phyloP scores from a whole-genome alignment of 2,888 invertebrate species.

The Drosophila vallismaia region DNA sequence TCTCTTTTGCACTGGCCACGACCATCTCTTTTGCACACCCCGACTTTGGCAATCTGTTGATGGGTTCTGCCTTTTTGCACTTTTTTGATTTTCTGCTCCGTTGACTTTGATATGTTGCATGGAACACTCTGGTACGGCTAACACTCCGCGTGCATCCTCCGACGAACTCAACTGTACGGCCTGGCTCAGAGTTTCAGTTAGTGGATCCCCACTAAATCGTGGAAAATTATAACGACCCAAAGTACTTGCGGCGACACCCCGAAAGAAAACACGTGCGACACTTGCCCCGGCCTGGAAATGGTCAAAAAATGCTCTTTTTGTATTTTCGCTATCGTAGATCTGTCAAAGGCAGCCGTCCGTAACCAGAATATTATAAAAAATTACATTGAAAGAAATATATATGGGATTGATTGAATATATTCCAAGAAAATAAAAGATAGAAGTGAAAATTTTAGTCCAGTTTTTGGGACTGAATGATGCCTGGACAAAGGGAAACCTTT shows the following conservation, averaged over 20 bases:
- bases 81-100: conserved; percentile 83
- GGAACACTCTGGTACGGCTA: conserved; percentile 29
- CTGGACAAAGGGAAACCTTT: too few species aligned
- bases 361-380: conserved; percentile 64
- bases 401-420: too few species aligned
- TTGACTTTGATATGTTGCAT: conserved; percentile 69
- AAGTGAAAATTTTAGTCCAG: background rate
- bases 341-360: conserved; percentile 62
- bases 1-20: conserved; percentile 7
- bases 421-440: too few species aligned
- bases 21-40: conserved; percentile 35
- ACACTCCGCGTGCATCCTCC: conserved; percentile 26
- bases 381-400: conserved; percentile 7
- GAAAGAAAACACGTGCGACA: conserved; percentile 45
- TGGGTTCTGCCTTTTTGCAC: conserved; percentile 50
- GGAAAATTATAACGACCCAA: conserved; percentile 45
- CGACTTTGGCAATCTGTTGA: conserved; percentile 56
- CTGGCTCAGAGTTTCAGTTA: conserved; percentile 4
- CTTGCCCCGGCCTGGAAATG: conserved; percentile 20
- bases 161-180: conserved; percentile 41
- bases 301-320: conserved; percentile 31
- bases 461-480: background rate
- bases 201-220: conserved; percentile 33
- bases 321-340: conserved; percentile 66
- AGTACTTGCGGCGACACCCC: conserved; percentile 33